Percentiles rank a stretch among this genome's conserved stretches.
These are phyloP conservation scores for Fukomys damarensis DNA, from an alignment of 2,113 vertebrate species.

Conservation along the genomic window DNA sequence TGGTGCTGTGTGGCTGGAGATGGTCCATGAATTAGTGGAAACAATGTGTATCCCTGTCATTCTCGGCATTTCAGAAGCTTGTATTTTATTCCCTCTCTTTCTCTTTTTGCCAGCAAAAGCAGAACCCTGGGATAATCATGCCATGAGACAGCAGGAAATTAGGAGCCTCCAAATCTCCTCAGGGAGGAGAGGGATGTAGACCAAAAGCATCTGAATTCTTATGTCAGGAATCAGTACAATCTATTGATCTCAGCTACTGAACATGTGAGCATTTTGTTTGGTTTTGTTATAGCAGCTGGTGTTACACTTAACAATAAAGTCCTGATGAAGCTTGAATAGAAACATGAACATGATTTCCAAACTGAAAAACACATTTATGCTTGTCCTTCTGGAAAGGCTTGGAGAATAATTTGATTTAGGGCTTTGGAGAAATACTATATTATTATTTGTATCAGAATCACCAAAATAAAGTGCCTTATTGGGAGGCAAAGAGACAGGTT, in stretches of 20 bases:
- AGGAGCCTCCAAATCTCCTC: not conserved
- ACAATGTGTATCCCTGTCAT: not conserved
- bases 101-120: not conserved
- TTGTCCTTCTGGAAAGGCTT: not conserved
- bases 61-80: not conserved
- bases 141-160: not conserved
- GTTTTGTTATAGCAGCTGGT: slow-evolving; percentile 9
- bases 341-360: not conserved
- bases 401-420: not conserved
- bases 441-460: not conserved
- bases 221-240: not conserved
- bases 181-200: not conserved
- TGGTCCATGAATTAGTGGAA: not conserved
- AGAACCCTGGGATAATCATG: not conserved
- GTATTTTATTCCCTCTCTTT: not conserved
- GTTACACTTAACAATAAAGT: not conserved
- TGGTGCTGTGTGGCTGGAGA: not conserved
- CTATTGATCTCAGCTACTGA: not conserved
- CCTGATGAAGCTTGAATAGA: not conserved
- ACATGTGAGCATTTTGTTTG: not conserved
- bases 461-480: not conserved
- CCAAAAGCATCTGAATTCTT: not conserved
- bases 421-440: not conserved
- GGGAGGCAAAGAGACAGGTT: not conserved
- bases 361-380: not conserved